phyloP scores from a whole-genome alignment of 1,140 invertebrate genomes.

The Neotoxoptera formosana region DNA sequence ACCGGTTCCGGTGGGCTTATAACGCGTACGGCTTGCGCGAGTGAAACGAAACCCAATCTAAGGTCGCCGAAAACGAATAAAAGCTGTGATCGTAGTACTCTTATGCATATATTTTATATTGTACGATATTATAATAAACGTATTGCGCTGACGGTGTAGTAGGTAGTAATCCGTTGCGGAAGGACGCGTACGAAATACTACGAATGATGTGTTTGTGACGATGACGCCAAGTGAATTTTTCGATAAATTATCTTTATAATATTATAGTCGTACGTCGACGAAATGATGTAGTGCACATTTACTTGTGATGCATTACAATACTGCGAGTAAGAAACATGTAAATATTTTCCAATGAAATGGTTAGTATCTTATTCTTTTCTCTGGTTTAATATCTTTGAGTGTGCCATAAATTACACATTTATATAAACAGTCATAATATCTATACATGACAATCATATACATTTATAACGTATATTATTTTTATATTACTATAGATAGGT shows the following conservation, averaged over 20 bases:
- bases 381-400: neutral
- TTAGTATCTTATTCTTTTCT: neutral
- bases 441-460: too few species aligned
- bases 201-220: too few species aligned
- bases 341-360: neutral
- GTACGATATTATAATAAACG: neutral
- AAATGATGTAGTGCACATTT: neutral
- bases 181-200: neutral
- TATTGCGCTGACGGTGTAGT: neutral
- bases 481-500: neutral
- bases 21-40: neutral
- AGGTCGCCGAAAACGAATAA: neutral
- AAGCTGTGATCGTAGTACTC: neutral
- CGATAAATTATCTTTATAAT: neutral
- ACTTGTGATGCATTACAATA: neutral
- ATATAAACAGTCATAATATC: neutral
- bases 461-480: neutral
- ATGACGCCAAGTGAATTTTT: neutral
- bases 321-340: neutral
- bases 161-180: neutral
- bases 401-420: neutral
- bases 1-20: neutral
- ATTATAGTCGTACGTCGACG: neutral
- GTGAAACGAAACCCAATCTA: neutral
- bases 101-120: neutral